Conservation (phyloP, 2,797 vertebrate species). For the Peromyscus attwateri region DNA sequence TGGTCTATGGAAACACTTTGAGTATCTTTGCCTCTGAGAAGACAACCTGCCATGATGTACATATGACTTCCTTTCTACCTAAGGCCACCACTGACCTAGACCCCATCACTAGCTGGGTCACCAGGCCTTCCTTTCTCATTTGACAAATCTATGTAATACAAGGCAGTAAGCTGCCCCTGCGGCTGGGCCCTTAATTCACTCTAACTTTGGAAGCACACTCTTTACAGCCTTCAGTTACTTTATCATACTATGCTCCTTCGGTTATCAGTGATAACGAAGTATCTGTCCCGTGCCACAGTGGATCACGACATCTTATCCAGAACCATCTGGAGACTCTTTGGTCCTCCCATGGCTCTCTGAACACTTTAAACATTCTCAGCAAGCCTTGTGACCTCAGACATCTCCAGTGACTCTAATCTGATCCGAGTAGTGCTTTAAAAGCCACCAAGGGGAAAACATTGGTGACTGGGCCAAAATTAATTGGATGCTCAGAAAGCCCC, state of each 20-base stretch:
- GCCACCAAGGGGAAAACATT: neutral
- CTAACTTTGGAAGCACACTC: neutral
- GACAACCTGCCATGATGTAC: neutral
- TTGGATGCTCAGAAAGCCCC: neutral
- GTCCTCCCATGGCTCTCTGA: neutral
- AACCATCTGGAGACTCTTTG: neutral
- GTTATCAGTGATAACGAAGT: neutral
- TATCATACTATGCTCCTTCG: slow-evolving; percentile 1
- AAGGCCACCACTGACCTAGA: neutral
- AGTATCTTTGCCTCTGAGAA: neutral
- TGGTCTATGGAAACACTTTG: neutral
- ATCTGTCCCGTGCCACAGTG: neutral
- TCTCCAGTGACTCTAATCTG: slow-evolving; percentile 1
- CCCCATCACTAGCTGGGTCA: no score
- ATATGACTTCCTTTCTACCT: neutral
- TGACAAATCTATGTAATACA: neutral
- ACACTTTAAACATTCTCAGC: slow-evolving; percentile 31
- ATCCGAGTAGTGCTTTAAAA: neutral
- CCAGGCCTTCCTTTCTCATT: neutral
- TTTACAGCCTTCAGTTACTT: neutral
- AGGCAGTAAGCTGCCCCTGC: neutral
- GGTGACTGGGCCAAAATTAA: neutral
- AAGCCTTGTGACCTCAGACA: neutral
- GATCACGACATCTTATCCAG: neutral
- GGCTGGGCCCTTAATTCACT: slow-evolving; percentile 2